Conservation (phyloP, 2,797 vertebrate genomes). For the Enteromius viviparus region DNA sequence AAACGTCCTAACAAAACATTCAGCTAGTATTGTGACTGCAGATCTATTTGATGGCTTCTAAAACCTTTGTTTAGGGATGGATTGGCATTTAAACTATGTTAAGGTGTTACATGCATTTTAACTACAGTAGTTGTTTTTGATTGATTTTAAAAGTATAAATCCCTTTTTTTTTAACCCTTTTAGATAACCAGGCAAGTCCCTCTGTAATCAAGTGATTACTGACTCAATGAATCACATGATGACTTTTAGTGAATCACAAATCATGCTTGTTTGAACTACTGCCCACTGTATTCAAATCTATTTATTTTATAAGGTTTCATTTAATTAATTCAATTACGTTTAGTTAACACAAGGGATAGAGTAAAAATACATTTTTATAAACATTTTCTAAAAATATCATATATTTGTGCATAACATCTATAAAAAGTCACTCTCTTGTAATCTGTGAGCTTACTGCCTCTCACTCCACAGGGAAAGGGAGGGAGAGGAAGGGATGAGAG, state of each 20-base stretch:
- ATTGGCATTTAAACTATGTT: not conserved
- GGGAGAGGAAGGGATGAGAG: conserved; percentile 36
- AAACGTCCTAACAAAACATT: not conserved
- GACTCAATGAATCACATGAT: not conserved
- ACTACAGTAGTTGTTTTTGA: not conserved
- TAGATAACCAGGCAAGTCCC: not conserved
- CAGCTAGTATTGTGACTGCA: not conserved
- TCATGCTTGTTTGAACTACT: not conserved
- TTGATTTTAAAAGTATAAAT: not conserved
- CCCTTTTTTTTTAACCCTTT: not conserved
- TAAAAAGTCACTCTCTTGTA: not conserved
- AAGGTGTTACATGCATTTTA: not conserved
- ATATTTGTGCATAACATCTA: conserved; percentile 5
- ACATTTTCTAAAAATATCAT: not conserved
- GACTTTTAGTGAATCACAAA: not conserved
- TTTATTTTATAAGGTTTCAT: not conserved
- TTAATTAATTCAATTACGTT: too few relatives aligned
- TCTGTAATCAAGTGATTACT: not conserved
- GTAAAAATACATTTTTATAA: not conserved
- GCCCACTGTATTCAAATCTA: not conserved
- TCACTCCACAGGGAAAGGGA: conserved; percentile 32
- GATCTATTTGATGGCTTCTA: not conserved
- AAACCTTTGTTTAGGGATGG: not conserved
- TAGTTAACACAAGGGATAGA: not conserved
- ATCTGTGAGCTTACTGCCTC: conserved; percentile 4